Conservation (phyloP, 2,888 invertebrate species). For the Volucella inanis region DNA sequence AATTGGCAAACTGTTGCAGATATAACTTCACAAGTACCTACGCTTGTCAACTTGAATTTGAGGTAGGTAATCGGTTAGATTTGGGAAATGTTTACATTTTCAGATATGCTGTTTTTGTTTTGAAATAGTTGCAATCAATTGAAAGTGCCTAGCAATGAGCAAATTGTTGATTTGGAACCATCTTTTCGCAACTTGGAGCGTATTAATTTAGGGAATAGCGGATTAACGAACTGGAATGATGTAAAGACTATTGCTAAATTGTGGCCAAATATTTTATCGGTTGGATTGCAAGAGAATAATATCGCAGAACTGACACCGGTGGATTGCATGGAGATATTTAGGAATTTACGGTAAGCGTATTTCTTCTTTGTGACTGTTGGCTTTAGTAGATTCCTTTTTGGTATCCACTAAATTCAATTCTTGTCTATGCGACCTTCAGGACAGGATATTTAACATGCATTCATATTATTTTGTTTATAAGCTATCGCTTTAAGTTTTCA, state of each 20-base stretch:
- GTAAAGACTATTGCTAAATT: conserved; percentile 87
- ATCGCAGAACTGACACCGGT: conserved; percentile 86
- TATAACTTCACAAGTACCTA: conserved; percentile 81
- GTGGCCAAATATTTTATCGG: conserved; percentile 88
- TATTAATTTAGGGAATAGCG: conserved; percentile 84
- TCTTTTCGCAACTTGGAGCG: conserved; percentile 80
- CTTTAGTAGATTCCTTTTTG: background rate
- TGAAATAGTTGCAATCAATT: conserved; percentile 90
- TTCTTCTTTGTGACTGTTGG: background rate
- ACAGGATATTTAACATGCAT: too few species aligned
- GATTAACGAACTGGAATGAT: conserved; percentile 89
- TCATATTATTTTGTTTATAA: too few species aligned
- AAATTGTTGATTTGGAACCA: conserved; percentile 82
- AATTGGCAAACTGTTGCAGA: conserved; percentile 82
- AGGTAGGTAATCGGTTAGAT: conserved; percentile 76
- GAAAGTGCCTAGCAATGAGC: conserved; percentile 85
- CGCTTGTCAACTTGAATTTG: conserved; percentile 80
- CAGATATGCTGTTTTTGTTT: conserved; percentile 2
- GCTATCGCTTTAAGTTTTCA: too few species aligned
- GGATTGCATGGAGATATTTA: conserved; percentile 80
- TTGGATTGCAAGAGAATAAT: conserved; percentile 89
- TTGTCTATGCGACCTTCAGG: background rate
- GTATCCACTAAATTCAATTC: background rate
- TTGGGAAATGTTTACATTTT: background rate
- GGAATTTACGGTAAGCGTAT: conserved; percentile 77